Conservation (phyloP, 2,888 invertebrate species). For the Zaprionus bogoriensis region DNA sequence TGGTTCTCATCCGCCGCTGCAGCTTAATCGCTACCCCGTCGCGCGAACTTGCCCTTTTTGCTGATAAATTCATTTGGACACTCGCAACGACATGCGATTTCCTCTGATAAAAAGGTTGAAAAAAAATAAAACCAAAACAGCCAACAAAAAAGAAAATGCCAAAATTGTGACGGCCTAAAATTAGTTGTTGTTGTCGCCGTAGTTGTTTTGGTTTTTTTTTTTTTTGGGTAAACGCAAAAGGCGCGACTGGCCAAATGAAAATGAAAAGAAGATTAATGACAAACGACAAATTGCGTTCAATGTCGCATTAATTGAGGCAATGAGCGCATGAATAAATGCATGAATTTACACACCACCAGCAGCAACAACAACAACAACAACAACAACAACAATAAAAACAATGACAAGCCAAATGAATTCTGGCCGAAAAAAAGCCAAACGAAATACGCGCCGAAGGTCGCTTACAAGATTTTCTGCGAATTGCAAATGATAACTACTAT, state of each 20-base stretch:
- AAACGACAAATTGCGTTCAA: slow-evolving; percentile 78
- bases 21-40: background rate
- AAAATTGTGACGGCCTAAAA: slow-evolving; percentile 49
- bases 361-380: slow-evolving; percentile 13
- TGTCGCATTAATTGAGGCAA: slow-evolving; percentile 79
- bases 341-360: slow-evolving; percentile 52
- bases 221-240: slow-evolving; percentile 34
- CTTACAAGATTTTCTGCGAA: slow-evolving; percentile 42
- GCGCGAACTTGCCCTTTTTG: slow-evolving; percentile 17
- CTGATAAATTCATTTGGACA: slow-evolving; percentile 53
- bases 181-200: slow-evolving; percentile 26
- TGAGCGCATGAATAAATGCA: slow-evolving; percentile 71
- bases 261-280: slow-evolving; percentile 76
- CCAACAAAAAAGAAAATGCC: slow-evolving; percentile 35
- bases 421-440: slow-evolving; percentile 28
- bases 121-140: background rate
- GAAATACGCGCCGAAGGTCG: slow-evolving; percentile 52
- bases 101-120: slow-evolving; percentile 38
- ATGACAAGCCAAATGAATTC: slow-evolving; percentile 61
- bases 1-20: background rate
- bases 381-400: slow-evolving; percentile 32
- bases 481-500: slow-evolving; percentile 28
- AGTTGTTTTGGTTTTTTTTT: background rate
- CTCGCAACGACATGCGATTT: slow-evolving; percentile 58
- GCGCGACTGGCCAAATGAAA: slow-evolving; percentile 43